These are phyloP conservation scores for Mastigias papua DNA, from an alignment of 30 jellyfish, hydroid and myxozoan genomes.

Conservation along the genomic window DNA sequence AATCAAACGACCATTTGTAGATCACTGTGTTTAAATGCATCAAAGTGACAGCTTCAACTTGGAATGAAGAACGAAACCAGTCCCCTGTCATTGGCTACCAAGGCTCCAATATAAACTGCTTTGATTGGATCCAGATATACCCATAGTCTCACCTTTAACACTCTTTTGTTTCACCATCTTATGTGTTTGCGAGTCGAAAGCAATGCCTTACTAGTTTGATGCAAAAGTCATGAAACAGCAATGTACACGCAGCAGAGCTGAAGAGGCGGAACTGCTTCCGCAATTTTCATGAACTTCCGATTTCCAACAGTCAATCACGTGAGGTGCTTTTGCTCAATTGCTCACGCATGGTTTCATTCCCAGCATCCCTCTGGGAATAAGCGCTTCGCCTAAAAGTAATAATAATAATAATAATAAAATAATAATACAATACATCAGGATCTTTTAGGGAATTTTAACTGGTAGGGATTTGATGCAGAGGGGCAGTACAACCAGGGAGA, in stretches of 20 bases:
- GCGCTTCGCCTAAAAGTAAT: too few species aligned
- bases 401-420: too few species aligned
- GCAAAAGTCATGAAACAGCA: neutral
- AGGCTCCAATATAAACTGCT: neutral
- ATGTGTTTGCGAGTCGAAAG: neutral
- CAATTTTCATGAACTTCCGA: neutral
- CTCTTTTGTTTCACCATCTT: conserved; percentile 63
- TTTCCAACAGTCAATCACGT: neutral
- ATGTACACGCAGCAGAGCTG: neutral
- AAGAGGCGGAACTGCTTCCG: conserved; percentile 65
- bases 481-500: too few species aligned
- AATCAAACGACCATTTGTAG: neutral
- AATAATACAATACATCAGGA: too few species aligned
- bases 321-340: neutral
- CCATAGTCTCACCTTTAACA: conserved; percentile 32
- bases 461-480: too few species aligned
- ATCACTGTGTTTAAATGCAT: too few species aligned
- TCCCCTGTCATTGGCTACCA: neutral
- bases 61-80: too few species aligned
- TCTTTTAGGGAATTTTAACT: too few species aligned
- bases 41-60: too few species aligned
- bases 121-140: neutral
- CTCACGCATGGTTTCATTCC: neutral
- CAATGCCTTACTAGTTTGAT: conserved; percentile 4
- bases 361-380: neutral